A percentile compares a stretch with the other conserved stretches of the same genome.
Conservation (phyloP, 2,888 invertebrate genomes). For the Dryococelus australis region DNA sequence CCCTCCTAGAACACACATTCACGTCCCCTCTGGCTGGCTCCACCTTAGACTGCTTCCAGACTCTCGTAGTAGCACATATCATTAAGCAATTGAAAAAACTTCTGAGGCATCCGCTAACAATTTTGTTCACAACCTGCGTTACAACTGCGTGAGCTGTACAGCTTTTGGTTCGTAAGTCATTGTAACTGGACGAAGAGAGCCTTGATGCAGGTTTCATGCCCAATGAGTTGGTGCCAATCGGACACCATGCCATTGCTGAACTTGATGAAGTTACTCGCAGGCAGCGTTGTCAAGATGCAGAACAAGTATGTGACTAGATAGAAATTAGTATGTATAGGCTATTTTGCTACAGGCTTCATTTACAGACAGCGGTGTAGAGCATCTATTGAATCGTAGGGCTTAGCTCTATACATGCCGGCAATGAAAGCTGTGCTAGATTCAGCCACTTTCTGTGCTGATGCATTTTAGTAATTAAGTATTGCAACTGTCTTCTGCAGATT, state of each 20-base stretch:
- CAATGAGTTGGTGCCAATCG: not conserved
- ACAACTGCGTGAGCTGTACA: not conserved
- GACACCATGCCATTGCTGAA: not conserved
- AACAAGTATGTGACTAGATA: not conserved
- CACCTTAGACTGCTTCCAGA: too few relatives aligned
- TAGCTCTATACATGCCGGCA: not conserved
- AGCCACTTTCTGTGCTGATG: not conserved
- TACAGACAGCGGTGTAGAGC: not conserved
- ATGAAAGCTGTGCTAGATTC: not conserved
- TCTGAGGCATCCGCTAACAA: not conserved
- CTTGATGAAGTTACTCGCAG: not conserved
- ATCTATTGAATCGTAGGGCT: not conserved
- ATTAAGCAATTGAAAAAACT: not conserved
- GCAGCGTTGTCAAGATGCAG: not conserved
- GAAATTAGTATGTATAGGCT: not conserved
- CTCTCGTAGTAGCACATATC: too few relatives aligned
- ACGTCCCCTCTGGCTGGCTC: too few relatives aligned
- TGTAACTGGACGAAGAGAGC: not conserved
- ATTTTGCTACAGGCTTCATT: not conserved
- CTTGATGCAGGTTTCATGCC: not conserved
- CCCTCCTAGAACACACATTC: too few relatives aligned
- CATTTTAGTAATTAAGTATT: not conserved
- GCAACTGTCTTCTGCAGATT: not conserved
- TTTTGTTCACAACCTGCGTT: not conserved
- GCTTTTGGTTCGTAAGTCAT: not conserved